Percentiles rank a stretch among this genome's conserved stretches.
Conservation (phyloP, 64 coral and sea anemone genomes). For the Montipora cactus region DNA sequence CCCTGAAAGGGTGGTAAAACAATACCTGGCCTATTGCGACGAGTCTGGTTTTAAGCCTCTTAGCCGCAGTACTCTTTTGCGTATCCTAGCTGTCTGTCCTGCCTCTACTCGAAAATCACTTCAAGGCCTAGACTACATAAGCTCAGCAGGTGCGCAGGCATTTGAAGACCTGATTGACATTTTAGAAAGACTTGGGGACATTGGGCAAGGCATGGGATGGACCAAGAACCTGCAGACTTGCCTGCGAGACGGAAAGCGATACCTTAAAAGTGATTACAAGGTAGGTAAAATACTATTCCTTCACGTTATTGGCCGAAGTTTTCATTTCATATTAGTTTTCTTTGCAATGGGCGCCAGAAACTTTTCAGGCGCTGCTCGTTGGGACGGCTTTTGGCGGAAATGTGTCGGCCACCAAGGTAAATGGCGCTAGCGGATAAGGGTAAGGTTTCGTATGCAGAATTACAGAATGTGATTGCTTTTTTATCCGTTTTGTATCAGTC, state of each 20-base stretch:
- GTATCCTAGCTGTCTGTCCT: constrained; percentile 58
- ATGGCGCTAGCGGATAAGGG: too few relatives aligned
- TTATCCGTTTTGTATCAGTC: too few relatives aligned
- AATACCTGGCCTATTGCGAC: constrained; percentile 37
- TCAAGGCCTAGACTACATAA: constrained; percentile 47
- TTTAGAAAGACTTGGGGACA: constrained; percentile 40
- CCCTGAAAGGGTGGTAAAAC: constrained; percentile 54
- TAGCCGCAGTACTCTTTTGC: constrained; percentile 40
- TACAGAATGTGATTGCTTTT: too few relatives aligned
- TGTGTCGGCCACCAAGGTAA: too few relatives aligned
- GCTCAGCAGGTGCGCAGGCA: constrained; percentile 49
- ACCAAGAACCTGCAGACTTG: constrained; percentile 48
- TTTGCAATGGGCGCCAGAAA: neutral
- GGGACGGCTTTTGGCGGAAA: too few relatives aligned
- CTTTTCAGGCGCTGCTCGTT: neutral
- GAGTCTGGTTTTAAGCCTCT: constrained; percentile 37
- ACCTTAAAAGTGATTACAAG: constrained; percentile 62
- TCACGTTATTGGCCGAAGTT: neutral
- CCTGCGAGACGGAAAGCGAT: constrained; percentile 44
- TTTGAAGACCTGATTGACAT: constrained; percentile 57
- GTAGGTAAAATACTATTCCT: neutral
- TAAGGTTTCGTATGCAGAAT: too few relatives aligned
- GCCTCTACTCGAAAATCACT: constrained; percentile 55
- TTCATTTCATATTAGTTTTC: neutral
- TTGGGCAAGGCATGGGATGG: constrained; percentile 50